Conservation (phyloP, 2,888 invertebrate species). For the Tenthredo scrophulariae region DNA sequence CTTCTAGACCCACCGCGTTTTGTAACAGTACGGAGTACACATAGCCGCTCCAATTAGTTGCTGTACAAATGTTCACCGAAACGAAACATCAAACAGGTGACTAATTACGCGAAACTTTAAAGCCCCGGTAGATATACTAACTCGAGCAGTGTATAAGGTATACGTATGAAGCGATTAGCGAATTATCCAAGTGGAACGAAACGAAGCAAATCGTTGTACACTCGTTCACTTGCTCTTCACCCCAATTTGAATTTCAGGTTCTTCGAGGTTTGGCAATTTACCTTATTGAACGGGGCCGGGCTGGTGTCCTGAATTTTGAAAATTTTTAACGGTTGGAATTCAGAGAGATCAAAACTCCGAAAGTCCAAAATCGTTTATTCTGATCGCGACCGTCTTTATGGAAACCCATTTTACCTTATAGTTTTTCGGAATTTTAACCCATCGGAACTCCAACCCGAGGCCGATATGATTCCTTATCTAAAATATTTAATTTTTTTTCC, state of each 20-base stretch:
- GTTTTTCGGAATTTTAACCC: no score
- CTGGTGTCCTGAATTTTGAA: no score
- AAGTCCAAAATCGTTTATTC: no score
- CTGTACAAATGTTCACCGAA: background rate
- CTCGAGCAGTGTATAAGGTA: background rate
- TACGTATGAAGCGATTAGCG: background rate
- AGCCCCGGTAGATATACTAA: background rate
- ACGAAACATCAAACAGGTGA: slow-evolving; percentile 19
- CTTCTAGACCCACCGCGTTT: background rate
- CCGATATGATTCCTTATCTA: no score
- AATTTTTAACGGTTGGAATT: no score
- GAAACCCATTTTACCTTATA: no score
- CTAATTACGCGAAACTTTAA: background rate
- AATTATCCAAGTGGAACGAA: slow-evolving; percentile 28
- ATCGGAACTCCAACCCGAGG: no score
- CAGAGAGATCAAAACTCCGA: no score
- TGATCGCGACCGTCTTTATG: no score
- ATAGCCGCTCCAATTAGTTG: background rate
- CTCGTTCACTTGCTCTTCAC: background rate
- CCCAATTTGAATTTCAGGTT: background rate
- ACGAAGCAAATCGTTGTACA: background rate
- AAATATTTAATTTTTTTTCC: no score
- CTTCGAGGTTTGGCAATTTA: background rate
- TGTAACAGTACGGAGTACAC: background rate
- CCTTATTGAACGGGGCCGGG: no score